Percentiles rank a stretch among this genome's conserved stretches.
Conservation (phyloP, 2,797 vertebrate species). For the Lepus oiostolus region DNA sequence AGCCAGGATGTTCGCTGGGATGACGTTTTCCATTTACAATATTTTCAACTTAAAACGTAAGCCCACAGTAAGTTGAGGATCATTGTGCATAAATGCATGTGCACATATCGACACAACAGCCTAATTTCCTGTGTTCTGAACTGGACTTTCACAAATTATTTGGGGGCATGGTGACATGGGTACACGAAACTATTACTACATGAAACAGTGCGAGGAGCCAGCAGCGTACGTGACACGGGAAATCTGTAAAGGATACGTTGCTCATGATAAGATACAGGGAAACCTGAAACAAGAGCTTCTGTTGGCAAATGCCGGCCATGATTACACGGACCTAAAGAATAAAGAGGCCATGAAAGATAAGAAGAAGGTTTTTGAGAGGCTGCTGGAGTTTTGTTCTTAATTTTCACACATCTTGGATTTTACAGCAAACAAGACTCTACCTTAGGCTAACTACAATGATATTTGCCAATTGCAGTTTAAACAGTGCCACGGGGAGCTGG, state of each 20-base stretch:
- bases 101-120: rapidly evolving
- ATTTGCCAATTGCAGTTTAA: not conserved
- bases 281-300: not conserved
- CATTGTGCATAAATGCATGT: rapidly evolving
- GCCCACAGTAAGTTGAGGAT: not conserved
- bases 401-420: not conserved
- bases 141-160: not conserved
- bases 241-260: not conserved
- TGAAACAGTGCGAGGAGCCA: not conserved
- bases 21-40: not conserved
- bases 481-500: not conserved
- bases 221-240: not conserved
- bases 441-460: not conserved
- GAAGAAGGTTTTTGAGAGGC: not conserved
- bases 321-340: not conserved
- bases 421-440: not conserved
- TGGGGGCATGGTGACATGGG: not conserved
- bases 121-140: not conserved
- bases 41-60: not conserved
- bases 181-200: not conserved
- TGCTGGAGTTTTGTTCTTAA: not conserved
- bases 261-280: not conserved
- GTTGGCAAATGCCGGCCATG: not conserved
- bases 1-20: not conserved
- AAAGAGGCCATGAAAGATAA: not conserved